Conservation (phyloP, 2,797 vertebrate genomes). For the Ctenopoma kingsleyae region DNA sequence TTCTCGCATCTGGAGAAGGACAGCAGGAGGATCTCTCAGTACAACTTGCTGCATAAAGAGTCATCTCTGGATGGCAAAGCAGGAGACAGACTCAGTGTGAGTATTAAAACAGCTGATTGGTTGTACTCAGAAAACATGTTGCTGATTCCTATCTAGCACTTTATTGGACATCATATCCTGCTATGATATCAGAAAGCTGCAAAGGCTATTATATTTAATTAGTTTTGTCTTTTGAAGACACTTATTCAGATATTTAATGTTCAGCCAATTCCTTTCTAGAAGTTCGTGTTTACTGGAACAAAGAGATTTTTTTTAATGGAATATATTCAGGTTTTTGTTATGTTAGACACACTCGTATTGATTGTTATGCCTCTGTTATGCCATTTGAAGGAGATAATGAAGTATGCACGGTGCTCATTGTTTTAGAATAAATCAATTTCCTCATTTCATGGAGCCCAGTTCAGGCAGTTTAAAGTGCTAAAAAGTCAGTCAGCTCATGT, state of each 20-base stretch:
- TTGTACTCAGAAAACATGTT: constrained; percentile 23
- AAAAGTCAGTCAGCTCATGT: constrained; percentile 6
- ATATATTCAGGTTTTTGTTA: background rate
- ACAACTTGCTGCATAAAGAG: constrained; percentile 83
- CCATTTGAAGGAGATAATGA: constrained; percentile 11
- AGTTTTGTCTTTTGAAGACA: background rate
- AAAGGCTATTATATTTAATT: background rate
- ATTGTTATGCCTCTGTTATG: background rate
- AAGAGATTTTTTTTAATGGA: background rate
- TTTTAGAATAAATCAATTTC: constrained; percentile 35
- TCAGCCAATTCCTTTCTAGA: background rate
- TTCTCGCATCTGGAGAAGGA: constrained; percentile 82
- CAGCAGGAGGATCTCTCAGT: constrained; percentile 81
- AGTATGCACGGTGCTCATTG: background rate
- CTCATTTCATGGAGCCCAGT: constrained; percentile 6
- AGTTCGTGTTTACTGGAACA: background rate
- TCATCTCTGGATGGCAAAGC: constrained; percentile 73
- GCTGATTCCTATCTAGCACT: constrained; percentile 19
- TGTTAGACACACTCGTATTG: background rate
- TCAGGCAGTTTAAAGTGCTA: constrained; percentile 15
- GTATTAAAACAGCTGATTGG: constrained; percentile 54
- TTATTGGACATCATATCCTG: constrained; percentile 13
- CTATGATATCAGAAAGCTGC: background rate
- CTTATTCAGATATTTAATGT: background rate
- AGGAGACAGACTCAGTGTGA: constrained; percentile 81